Evolutionary conservation across 92 coral and sea anemone species (phyloP).

Genomic region (Umimayanthus kanabou): DNA sequence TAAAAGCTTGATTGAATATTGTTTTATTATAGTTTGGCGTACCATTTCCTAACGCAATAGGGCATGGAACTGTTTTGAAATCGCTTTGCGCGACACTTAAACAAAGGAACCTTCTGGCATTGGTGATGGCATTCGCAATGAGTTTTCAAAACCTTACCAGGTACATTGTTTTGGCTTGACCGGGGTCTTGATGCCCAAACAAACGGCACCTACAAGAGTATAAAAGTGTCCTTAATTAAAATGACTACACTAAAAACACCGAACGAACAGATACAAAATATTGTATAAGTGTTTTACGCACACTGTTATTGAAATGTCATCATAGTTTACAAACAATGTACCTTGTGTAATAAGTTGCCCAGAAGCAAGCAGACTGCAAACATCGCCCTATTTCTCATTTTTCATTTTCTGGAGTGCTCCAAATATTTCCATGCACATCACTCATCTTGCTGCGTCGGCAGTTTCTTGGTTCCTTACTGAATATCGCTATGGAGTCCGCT

Average conservation of each 20-base stretch:
- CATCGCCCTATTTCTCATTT: not conserved
- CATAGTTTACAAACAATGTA: not conserved
- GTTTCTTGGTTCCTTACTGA: not conserved
- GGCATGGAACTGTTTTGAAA: too few relatives aligned
- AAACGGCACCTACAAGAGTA: not conserved
- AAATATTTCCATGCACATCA: not conserved
- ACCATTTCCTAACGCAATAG: too few relatives aligned
- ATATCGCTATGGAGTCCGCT: too few relatives aligned
- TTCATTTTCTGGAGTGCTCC: not conserved
- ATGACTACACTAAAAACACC: not conserved
- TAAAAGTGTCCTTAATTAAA: not conserved
- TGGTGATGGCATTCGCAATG: too few relatives aligned
- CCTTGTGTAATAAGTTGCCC: not conserved
- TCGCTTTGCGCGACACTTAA: too few relatives aligned
- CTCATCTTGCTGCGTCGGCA: not conserved
- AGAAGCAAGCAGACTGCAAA: not conserved
- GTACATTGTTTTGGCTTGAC: not conserved
- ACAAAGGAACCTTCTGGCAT: too few relatives aligned
- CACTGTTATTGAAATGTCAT: not conserved
- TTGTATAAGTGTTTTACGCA: not conserved
- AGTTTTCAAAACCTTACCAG: not conserved
- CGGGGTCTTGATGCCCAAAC: not conserved
- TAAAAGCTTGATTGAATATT: too few relatives aligned
- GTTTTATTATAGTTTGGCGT: too few relatives aligned
- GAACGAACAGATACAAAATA: not conserved